Conservation (phyloP, 2,797 vertebrate species). For the Capromys pilorides region DNA sequence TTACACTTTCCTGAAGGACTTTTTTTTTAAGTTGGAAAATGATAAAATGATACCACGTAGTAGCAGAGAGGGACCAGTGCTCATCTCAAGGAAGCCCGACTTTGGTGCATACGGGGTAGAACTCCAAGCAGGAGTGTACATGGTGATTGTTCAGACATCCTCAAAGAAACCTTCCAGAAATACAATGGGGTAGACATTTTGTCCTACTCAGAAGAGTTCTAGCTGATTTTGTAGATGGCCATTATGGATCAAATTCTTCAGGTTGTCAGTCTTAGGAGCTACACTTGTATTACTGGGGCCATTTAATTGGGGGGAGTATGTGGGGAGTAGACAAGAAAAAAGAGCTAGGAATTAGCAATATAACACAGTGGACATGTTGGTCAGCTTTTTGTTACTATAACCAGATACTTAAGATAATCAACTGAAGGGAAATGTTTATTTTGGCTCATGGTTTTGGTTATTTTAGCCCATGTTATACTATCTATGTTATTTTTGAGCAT, state of each 20-base stretch:
- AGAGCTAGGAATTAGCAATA: not conserved
- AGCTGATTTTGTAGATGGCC: not conserved
- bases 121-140: not conserved
- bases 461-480: not conserved
- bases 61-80: not conserved
- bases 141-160: not conserved
- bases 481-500: too few relatives aligned
- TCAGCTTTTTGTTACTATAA: not conserved
- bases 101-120: not conserved
- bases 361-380: not conserved
- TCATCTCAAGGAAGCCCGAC: not conserved
- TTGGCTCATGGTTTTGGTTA: not conserved
- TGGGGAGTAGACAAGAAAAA: not conserved
- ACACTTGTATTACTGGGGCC: not conserved
- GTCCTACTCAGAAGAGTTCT: not conserved
- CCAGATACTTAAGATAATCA: not conserved
- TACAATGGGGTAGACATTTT: not conserved
- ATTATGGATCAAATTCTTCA: not conserved
- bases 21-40: not conserved
- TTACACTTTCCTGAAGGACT: not conserved
- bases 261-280: not conserved
- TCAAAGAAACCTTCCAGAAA: not conserved
- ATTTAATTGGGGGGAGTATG: not conserved
- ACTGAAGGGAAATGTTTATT: not conserved
- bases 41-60: not conserved